A percentile compares a stretch with the other conserved stretches of the same genome.
These are phyloP conservation scores for Drosophila longiperda DNA, from an alignment of 2,888 invertebrate species.

Conservation along the genomic window DNA sequence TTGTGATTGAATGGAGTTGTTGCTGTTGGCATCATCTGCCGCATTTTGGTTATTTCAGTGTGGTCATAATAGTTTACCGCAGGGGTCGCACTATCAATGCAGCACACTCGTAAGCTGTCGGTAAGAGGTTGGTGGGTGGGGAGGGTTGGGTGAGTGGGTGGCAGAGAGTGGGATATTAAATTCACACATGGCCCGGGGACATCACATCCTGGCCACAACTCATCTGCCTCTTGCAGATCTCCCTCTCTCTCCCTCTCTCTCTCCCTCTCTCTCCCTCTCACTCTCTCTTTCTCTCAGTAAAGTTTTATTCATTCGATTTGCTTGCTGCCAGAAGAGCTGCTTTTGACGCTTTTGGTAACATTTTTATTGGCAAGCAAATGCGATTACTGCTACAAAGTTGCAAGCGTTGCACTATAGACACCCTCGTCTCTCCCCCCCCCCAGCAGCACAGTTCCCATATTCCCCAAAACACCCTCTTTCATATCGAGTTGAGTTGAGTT, in stretches of 20 bases:
- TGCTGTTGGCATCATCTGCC: slow-evolving; percentile 35
- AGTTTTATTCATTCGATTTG: slow-evolving; percentile 20
- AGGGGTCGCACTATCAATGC: slow-evolving; percentile 51
- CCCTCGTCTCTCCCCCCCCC: neutral
- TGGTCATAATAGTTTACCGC: slow-evolving; percentile 68
- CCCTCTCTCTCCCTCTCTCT: neutral
- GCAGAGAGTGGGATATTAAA: slow-evolving; percentile 16
- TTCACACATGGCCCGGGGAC: slow-evolving; percentile 18
- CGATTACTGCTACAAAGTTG: slow-evolving; percentile 51
- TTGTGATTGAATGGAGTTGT: slow-evolving; percentile 28
- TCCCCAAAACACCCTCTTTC: neutral
- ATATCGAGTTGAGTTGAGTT: slow-evolving; percentile 4
- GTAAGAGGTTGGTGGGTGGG: too few relatives aligned
- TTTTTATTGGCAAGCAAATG: slow-evolving; percentile 69
- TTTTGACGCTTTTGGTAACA: slow-evolving; percentile 44
- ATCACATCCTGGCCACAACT: slow-evolving; percentile 10
- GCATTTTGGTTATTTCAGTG: slow-evolving; percentile 71
- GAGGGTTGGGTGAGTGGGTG: neutral
- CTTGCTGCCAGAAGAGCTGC: slow-evolving; percentile 27
- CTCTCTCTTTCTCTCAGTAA: neutral
- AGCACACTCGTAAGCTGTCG: neutral
- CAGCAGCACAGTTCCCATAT: neutral
- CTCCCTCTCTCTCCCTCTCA: neutral
- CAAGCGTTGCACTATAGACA: slow-evolving; percentile 18
- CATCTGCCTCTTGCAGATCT: slow-evolving; percentile 1